Percentiles rank a stretch among this genome's conserved stretches.
These are phyloP conservation scores for Eciton burchellii DNA, from an alignment of 1,140 invertebrate genomes.

Conservation along the genomic window DNA sequence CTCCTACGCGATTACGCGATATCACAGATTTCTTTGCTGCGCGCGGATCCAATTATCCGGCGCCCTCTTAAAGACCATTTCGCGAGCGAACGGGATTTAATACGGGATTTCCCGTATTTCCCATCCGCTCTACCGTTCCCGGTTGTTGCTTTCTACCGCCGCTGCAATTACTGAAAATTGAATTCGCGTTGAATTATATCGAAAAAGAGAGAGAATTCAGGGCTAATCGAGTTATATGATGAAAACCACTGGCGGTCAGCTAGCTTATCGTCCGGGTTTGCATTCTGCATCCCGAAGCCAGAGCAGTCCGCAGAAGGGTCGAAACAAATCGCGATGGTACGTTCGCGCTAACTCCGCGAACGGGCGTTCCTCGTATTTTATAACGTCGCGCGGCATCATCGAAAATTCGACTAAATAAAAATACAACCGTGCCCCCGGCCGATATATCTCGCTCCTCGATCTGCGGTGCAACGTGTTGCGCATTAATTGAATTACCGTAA, in stretches of 20 bases:
- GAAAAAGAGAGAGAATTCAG: slow-evolving; percentile 75
- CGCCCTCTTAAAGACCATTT: slow-evolving; percentile 71
- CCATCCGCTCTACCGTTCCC: slow-evolving; percentile 48
- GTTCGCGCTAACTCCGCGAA: slow-evolving; percentile 67
- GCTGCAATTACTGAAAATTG: slow-evolving; percentile 82
- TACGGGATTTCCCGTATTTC: slow-evolving; percentile 62
- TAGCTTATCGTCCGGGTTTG: slow-evolving; percentile 77
- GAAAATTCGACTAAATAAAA: slow-evolving; percentile 63
- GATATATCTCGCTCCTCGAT: slow-evolving; percentile 48
- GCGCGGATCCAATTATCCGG: background rate
- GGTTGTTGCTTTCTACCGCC: slow-evolving; percentile 64
- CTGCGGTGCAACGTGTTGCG: slow-evolving; percentile 53
- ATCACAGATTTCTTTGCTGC: slow-evolving; percentile 39
- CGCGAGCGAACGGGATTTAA: slow-evolving; percentile 55
- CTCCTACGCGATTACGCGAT: background rate
- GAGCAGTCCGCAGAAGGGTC: slow-evolving; percentile 68
- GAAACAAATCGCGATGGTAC: slow-evolving; percentile 75
- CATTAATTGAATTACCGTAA: slow-evolving; percentile 62
- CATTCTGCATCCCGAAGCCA: slow-evolving; percentile 72
- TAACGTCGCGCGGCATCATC: slow-evolving; percentile 53
- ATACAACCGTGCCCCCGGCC: slow-evolving; percentile 45
- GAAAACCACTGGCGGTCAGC: slow-evolving; percentile 82
- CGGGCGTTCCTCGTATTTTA: slow-evolving; percentile 42
- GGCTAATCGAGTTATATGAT: slow-evolving; percentile 83
- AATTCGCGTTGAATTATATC: slow-evolving; percentile 80